Base-by-base conservation (phyloP, 2,888 invertebrate genomes). In the Lordiphosa fenestrarum region DNA sequence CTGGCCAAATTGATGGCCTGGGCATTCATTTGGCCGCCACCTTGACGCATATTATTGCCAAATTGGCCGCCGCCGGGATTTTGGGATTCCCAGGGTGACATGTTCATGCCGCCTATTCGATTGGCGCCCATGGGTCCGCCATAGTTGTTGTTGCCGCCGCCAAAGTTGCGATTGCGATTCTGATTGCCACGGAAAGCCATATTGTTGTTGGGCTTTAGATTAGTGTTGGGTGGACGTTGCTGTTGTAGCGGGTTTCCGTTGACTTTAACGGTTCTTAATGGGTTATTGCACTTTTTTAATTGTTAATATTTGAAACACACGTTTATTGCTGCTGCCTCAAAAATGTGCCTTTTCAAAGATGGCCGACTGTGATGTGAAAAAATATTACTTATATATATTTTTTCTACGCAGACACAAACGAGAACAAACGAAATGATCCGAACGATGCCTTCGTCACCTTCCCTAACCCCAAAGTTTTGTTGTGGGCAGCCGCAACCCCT, bases 1-100 rank as follows among this genome's bases (percentile, higher is more conserved):
- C 93, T 94, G 66, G 95, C 95, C 50, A 66, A 94, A 94, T 66
- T 95, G 93, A 87, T 95, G 94, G 21, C 94, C 93, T 93, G 92
- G 68, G 77, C 86, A 71, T 83, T 87, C 90, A 91, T 57, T 88
- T 91, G 65, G 88, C 92, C 10, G 90, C 91, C 69, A 85, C 91
- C 71, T 91, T 91, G 87, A 91, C 92, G 63, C 92, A 92, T 73
- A 88, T 88, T 89, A 39, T 88, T 88, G 59, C 86, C 86, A 12
- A 87, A 88, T 35, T 85, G 86, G 33, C 86, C 87, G 33, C 88
- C 86, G 35, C 86, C 86, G n/a, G 78, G 76, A 69, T 88, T 88
- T 68, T 88, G 88, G 4, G 81, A 86, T 19, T 88, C 88, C 88
- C 88, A 88, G 0, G 88, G 88, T 1, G 88, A 88, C 93, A 92